These are phyloP conservation scores for Lymantria monacha DNA, from an alignment of 2,888 invertebrate species.

Conservation along the genomic window DNA sequence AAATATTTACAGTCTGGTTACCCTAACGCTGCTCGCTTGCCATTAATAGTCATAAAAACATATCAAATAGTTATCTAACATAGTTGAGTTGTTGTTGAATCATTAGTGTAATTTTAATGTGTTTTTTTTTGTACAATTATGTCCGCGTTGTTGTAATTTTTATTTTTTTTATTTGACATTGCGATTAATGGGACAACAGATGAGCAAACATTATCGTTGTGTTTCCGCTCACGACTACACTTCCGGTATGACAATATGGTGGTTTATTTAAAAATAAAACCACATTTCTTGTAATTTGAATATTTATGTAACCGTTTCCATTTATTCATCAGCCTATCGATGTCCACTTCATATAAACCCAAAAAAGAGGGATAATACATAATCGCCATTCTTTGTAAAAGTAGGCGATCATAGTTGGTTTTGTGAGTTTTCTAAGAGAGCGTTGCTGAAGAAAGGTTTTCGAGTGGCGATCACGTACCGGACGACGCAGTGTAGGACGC, in stretches of 20 bases:
- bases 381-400: no score
- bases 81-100: not conserved
- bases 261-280: not conserved
- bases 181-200: slow-evolving; percentile 47
- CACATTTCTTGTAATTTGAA: no score
- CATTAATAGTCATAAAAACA: not conserved
- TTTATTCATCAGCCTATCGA: no score
- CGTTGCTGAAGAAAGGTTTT: no score
- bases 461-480: no score
- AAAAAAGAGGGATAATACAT: no score
- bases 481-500: no score
- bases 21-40: not conserved
- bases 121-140: slow-evolving; percentile 20
- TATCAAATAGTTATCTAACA: not conserved
- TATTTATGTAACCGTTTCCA: no score
- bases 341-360: no score
- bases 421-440: no score
- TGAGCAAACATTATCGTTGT: slow-evolving; percentile 56
- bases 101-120: slow-evolving; percentile 15
- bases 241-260: slow-evolving; percentile 46
- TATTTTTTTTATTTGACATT: slow-evolving; percentile 50
- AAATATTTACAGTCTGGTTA: no score
- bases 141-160: slow-evolving; percentile 35
- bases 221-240: slow-evolving; percentile 48
- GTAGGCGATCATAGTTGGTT: no score